phyloP scores from a whole-genome alignment of 2,888 invertebrate species.

The Ferdinandea cuprea region DNA sequence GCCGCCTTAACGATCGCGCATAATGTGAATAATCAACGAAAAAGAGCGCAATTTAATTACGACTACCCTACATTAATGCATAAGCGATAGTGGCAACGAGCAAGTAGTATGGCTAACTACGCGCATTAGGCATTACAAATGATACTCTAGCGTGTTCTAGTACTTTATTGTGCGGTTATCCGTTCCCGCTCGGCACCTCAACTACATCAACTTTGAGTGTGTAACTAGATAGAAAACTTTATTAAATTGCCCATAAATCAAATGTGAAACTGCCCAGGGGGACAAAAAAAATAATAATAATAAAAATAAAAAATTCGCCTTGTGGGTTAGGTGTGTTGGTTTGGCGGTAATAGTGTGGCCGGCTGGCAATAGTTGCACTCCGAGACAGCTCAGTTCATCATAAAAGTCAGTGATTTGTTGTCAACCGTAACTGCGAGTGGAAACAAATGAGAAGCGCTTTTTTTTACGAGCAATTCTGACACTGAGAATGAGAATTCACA shows the following conservation, averaged over 20 bases:
- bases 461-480: neutral
- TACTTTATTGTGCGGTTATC: conserved; percentile 38
- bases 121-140: conserved; percentile 71
- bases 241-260: conserved; percentile 60
- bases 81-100: conserved; percentile 42
- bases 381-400: conserved; percentile 48
- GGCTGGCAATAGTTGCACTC: conserved; percentile 16
- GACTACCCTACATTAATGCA: conserved; percentile 58
- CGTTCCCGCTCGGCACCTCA: neutral
- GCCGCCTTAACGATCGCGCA: conserved; percentile 57
- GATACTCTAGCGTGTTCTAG: conserved; percentile 67
- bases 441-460: conserved; percentile 16
- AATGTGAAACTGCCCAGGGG: conserved; percentile 47
- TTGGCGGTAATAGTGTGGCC: too few species aligned
- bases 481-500: neutral
- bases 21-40: conserved; percentile 64
- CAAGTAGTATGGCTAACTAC: conserved; percentile 28
- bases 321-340: conserved; percentile 13
- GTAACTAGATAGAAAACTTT: conserved; percentile 46
- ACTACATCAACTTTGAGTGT: too few species aligned
- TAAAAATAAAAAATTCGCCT: too few species aligned
- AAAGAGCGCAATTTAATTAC: conserved; percentile 56
- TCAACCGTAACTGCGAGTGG: conserved; percentile 30
- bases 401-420: conserved; percentile 62
- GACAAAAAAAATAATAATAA: too few species aligned